Evolutionary conservation across 2,888 invertebrate genomes (phyloP), one percentile per base, ranked within the genome.

Genomic region (Eupeodes luniger): DNA sequence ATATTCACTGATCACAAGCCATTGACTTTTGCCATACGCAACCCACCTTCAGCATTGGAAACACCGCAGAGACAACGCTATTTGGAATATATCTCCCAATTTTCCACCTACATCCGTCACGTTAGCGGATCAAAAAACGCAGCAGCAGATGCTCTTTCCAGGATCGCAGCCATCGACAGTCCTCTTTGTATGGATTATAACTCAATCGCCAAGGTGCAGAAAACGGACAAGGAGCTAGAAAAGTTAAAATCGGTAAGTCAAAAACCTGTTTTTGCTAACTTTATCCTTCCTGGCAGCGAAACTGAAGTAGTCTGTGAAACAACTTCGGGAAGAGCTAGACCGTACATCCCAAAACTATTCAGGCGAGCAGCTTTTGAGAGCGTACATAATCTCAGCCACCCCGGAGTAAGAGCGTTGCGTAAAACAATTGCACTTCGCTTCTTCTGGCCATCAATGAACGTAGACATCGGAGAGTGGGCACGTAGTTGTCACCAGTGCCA

Each of bases 371-470:
- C 75, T 19, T 75, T 89, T 10, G 64, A 66, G 5, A 4, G 6
- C 3, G 14, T 66, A 0, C 64, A 85, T 59, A 40, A 62, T 5
- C 47, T 87, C 10, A 80, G 80, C 7, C 86, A 89, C n/a, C 88
- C 89, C 2, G 81, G 80, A n/a, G n/a, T 36, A 51, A 9, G 44
- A 59, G 74, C 34, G 16, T 47, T 47, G 47, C 64, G 64, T 1
- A 61, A 40, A 61, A 61, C 49, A 57, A 40, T 80, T 0, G 53
- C 70, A 1, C n/a, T 77, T 11, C 67, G 77, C 7, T 89, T 69
- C 9, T 79, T 89, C 16, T 89, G 88, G 88, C 90, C 88, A 12
- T 70, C 72, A 3, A 89, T 90, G 83, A 84, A 79, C 6, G 62
- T 57, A 9, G 89, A 89, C 47, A 53, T 84, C 0, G 14, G 10